Base-by-base conservation (phyloP, 2,113 vertebrate species). In the Chamaetylas fuelleborni region DNA sequence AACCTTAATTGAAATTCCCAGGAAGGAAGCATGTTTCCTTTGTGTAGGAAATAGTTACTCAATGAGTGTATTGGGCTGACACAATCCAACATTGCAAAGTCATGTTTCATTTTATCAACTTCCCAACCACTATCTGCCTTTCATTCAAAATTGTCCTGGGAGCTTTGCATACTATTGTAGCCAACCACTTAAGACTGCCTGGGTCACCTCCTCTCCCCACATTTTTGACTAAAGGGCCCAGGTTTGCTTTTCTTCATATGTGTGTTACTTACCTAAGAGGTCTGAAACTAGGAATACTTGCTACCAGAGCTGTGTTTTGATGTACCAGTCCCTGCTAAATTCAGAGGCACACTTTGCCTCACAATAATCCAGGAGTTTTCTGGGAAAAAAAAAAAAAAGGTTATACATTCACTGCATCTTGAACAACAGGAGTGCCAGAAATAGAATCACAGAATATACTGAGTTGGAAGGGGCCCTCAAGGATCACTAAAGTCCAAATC, bases 371-470 rank as follows among this genome's bases (percentile, higher is more conserved):
- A 34, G 14, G 7, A 60, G 6, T 43, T 86, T 73, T 84, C 79
- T 51, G 31, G n/a, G 5, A 65, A 81, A 87, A 77, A 84, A 83
- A 86, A 78, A 84, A 83, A 84, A 81, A 87, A 92, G 62, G 71
- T 4, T 0, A 20, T 19, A 71, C 14, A 62, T 12, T 73, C 1
- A 0, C 22, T 64, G 12, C 40, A 51, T 81, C 48, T 50, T 71
- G n/a, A 79, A 64, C 9, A 72, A 62, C 40, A 61, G 36, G 66
- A 69, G 9, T 6, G 9, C 5, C 45, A 60, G 51, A 76, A 89
- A 81, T 61, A 43, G 11, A 33, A 67, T 28, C 76, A n/a, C 24
- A 84, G 19, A 34, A 60, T 33, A 64, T 78, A 18, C 33, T 78
- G 54, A 60, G 18, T 23, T 60, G 54, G 33, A 77, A 42, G 40